These are phyloP conservation scores for Streptopelia turtur DNA, from an alignment of 2,797 vertebrate species.

Conservation along the genomic window DNA sequence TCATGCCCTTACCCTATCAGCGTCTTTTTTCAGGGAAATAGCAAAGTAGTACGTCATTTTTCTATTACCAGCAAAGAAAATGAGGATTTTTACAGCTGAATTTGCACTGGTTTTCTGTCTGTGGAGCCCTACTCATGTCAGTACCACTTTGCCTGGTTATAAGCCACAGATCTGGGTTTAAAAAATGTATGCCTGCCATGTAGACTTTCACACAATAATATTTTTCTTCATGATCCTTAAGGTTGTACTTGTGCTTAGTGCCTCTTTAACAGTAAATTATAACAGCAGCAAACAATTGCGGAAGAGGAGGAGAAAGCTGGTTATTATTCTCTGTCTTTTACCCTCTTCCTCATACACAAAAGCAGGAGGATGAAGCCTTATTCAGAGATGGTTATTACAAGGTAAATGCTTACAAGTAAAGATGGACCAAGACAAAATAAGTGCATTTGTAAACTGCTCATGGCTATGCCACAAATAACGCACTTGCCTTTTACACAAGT, in stretches of 20 bases:
- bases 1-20: background rate
- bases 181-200: background rate
- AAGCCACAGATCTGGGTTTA: background rate
- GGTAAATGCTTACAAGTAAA: constrained; percentile 54
- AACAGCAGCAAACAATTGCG: background rate
- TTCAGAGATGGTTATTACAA: constrained; percentile 44
- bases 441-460: constrained; percentile 43
- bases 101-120: background rate
- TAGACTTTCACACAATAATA: background rate
- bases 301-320: background rate
- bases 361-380: background rate
- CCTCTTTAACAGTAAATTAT: background rate
- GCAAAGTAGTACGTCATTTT: background rate
- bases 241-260: background rate
- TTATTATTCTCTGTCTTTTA: constrained; percentile 25
- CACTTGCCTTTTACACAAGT: constrained; percentile 70
- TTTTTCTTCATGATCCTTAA: background rate
- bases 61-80: background rate
- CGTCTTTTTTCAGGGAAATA: background rate
- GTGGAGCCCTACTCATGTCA: background rate
- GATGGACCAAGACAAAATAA: constrained; percentile 62
- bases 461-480: constrained; percentile 53
- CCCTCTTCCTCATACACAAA: constrained; percentile 1
- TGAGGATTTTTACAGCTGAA: background rate
- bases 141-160: background rate